These are phyloP conservation scores for Motacilla alba DNA, from an alignment of 2,113 vertebrate genomes.

Conservation along the genomic window DNA sequence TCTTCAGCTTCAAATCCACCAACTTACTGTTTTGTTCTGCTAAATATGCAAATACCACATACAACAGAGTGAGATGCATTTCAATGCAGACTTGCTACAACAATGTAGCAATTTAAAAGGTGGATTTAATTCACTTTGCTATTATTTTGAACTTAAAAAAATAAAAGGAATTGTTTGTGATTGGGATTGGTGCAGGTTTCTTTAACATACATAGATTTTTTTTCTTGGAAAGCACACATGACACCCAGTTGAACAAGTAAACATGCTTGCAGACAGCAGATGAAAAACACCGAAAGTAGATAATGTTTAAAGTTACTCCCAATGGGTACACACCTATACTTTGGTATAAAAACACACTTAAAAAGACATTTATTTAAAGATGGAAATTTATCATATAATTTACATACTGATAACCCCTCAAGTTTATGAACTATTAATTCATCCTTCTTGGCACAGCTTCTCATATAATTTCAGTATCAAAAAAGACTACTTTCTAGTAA, in stretches of 20 bases:
- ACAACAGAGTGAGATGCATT: constrained; percentile 61
- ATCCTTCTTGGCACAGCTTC: neutral
- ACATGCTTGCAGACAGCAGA: neutral
- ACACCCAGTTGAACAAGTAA: neutral
- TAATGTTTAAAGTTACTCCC: neutral
- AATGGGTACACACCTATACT: neutral
- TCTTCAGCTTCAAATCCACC: constrained; percentile 91
- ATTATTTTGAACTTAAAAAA: constrained; percentile 13
- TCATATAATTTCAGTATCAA: neutral
- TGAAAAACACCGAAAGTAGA: neutral
- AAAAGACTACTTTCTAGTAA: neutral
- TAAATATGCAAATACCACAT: constrained; percentile 72
- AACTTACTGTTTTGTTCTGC: constrained; percentile 87
- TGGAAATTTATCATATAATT: neutral
- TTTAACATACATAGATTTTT: neutral
- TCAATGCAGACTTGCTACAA: constrained; percentile 34
- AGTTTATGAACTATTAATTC: neutral
- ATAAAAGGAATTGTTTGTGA: neutral
- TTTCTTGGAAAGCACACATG: neutral
- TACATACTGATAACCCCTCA: neutral
- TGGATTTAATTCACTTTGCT: constrained; percentile 22
- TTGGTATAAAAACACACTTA: neutral
- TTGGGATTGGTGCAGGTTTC: neutral
- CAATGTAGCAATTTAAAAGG: constrained; percentile 48
- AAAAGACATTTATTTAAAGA: constrained; percentile 8